A percentile compares a stretch with the other conserved stretches of the same genome.
Evolutionary conservation across 2,797 vertebrate genomes (phyloP).

Genomic region (Lithobates sylvaticus): DNA sequence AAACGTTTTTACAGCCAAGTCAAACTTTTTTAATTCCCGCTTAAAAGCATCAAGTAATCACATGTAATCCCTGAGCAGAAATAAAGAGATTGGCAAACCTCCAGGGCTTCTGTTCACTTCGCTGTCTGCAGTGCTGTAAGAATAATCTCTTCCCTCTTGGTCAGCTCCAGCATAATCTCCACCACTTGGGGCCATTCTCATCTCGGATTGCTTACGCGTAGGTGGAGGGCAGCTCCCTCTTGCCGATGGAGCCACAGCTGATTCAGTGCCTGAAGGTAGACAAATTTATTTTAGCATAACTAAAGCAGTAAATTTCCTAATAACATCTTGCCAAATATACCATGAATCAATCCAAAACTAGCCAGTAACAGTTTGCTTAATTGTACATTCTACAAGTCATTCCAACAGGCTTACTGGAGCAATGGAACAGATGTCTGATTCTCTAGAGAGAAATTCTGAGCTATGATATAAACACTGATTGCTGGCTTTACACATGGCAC

Average conservation of each 20-base stretch:
- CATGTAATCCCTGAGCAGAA: neutral
- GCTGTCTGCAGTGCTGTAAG: slow-evolving; percentile 51
- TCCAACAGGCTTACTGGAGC: neutral
- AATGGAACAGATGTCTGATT: slow-evolving; percentile 12
- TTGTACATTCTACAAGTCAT: neutral
- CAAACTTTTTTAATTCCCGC: neutral
- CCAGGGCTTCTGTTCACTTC: slow-evolving; percentile 70
- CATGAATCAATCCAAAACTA: slow-evolving; percentile 8
- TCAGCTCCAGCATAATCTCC: slow-evolving; percentile 59
- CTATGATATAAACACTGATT: slow-evolving; percentile 8
- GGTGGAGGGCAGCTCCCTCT: slow-evolving; percentile 77
- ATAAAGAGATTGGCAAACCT: slow-evolving; percentile 66
- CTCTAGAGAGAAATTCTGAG: slow-evolving; percentile 11
- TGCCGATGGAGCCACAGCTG: slow-evolving; percentile 52
- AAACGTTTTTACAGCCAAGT: neutral
- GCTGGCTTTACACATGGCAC: neutral
- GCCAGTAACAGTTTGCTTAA: neutral
- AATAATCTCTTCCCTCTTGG: slow-evolving; percentile 64
- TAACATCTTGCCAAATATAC: neutral
- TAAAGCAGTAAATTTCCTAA: neutral
- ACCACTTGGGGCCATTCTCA: slow-evolving; percentile 71
- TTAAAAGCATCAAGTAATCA: neutral
- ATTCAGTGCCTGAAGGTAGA: slow-evolving; percentile 73
- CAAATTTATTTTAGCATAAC: slow-evolving; percentile 6
- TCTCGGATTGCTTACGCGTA: slow-evolving; percentile 78